phyloP scores from a whole-genome alignment of 2,888 invertebrate genomes.

The Hipparchia semele region DNA sequence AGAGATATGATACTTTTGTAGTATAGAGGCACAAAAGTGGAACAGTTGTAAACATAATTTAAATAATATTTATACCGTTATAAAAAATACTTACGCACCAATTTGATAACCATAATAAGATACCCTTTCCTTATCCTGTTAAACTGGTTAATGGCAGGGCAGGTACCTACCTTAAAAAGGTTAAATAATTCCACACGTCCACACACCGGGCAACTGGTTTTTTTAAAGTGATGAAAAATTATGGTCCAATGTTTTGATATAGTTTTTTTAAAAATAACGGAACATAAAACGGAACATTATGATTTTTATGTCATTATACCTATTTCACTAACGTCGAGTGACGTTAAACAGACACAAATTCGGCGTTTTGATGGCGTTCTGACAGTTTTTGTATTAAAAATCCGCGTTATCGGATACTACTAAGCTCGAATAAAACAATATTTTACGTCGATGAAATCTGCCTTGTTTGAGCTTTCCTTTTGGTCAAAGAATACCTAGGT shows the following conservation, averaged over 20 bases:
- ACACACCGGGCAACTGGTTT: conserved; percentile 4
- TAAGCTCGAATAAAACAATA: no score
- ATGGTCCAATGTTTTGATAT: not conserved
- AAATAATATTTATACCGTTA: not conserved
- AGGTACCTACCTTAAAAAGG: conserved; percentile 6
- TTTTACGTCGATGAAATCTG: no score
- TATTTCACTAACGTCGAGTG: no score
- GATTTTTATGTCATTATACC: no score
- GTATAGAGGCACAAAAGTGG: no score
- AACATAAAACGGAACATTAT: not conserved
- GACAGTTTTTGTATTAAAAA: no score
- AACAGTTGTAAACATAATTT: not conserved
- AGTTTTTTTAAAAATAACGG: not conserved
- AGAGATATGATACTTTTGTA: no score
- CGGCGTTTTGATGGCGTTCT: no score
- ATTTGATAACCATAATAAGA: not conserved
- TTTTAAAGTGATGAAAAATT: not conserved
- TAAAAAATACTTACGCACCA: not conserved
- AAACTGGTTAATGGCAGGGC: not conserved
- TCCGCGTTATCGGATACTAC: no score
- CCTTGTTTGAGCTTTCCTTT: no score
- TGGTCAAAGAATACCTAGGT: no score
- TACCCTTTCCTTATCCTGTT: conserved; percentile 5
- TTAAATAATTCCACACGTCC: conserved; percentile 10
- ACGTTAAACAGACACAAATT: no score